These are phyloP conservation scores for Apteryx owenii DNA, from an alignment of 2,113 vertebrate genomes.

Conservation along the genomic window DNA sequence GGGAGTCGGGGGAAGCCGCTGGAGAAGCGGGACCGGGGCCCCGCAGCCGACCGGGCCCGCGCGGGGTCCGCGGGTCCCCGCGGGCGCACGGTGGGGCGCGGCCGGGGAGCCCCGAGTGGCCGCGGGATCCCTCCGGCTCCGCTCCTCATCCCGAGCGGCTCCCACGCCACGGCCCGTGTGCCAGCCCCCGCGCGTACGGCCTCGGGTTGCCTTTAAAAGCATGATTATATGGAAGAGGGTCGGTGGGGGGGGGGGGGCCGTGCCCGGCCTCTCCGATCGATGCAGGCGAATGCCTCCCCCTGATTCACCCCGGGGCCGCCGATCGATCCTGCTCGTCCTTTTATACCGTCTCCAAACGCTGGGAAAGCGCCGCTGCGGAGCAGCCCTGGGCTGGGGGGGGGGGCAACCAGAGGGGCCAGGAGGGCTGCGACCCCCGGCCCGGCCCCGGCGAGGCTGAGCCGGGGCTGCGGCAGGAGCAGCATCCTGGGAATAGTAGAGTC, in stretches of 20 bases:
- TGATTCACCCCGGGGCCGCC: neutral
- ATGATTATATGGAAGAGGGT: neutral
- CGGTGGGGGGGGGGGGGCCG: fast-evolving
- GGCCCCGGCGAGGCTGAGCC: neutral
- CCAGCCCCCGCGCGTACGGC: too few relatives aligned
- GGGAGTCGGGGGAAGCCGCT: too few relatives aligned
- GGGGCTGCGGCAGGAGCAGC: neutral
- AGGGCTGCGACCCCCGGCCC: too few relatives aligned
- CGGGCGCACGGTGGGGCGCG: too few relatives aligned
- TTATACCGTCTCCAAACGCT: too few relatives aligned
- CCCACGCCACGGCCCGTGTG: too few relatives aligned
- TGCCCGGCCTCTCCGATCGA: neutral
- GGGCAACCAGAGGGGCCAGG: neutral
- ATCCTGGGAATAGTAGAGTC: too few relatives aligned
- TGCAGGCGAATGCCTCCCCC: neutral
- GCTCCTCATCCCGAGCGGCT: neutral
- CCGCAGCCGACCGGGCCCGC: neutral
- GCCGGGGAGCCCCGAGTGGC: neutral
- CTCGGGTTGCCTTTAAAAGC: too few relatives aligned
- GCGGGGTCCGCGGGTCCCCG: too few relatives aligned
- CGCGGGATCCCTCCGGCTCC: neutral
- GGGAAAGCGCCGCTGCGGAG: too few relatives aligned
- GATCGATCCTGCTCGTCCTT: neutral
- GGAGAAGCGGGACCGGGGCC: neutral
- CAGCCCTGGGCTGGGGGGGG: too few relatives aligned